Base-by-base conservation (phyloP, 1,140 invertebrate species). In the Caenorhabditis latens region DNA sequence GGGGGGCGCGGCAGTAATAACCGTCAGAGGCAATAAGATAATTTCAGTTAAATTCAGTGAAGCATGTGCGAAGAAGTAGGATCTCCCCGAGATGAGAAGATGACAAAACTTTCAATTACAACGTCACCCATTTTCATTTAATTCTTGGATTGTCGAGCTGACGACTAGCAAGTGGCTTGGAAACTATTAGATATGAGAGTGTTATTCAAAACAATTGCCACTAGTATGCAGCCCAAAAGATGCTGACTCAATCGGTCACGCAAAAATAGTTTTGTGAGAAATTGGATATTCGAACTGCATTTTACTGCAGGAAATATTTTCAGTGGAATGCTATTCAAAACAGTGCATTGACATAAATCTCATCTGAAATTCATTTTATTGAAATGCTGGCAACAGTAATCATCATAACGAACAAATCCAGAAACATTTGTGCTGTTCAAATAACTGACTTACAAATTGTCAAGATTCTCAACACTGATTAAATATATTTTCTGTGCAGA, bases 21-120 rank as follows among this genome's bases (percentile, higher is more conserved):
- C 71, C 71, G 71, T 50, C 71, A 50, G 46, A 24, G 46, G 71
- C 71, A 50, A 50, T n/a, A 79, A 79, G 71, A 79, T 79, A 79
- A 79, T 79, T 79, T 79, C 71, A 79, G 71, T 79, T n/a, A 24
- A 79, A 79, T 79, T 79, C 71, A 79, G 71, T 79, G 71, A 79
- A 79, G 71, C 71, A 79, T 79, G 46, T 79, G 71, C 8, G 46
- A 50, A 71, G 24, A 32, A 65, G 57, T n/a, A 32, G 46, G 46
- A 79, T 11, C 11, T 79, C 71, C 46, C 71, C 24, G 46, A 79
- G 71, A 79, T 79, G 71, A 79, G 19, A 40, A 79, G n/a, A 79
- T 79, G 71, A 79, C 71, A 79, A 79, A 79, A 79, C 71, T 79
- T 63, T 79, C 71, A 79, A 79, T 79, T 79, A 79, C 71, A 79